A percentile compares a stretch with the other conserved stretches of the same genome.
phyloP scores from a whole-genome alignment of 1,140 invertebrate species.

The Medauroidea extradentata region DNA sequence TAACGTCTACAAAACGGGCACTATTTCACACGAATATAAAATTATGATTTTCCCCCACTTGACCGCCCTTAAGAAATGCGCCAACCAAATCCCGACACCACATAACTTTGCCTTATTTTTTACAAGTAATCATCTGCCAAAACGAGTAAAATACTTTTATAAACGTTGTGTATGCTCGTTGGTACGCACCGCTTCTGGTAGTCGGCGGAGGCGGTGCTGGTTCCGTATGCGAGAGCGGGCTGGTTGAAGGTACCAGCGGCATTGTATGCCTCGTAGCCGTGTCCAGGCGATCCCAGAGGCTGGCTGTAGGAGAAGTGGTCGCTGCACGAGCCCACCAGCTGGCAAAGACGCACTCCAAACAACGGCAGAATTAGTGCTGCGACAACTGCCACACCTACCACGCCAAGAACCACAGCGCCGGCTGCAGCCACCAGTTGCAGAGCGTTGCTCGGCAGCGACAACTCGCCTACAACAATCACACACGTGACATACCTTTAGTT shows the following conservation, averaged over 20 bases:
- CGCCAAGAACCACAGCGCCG: constrained; percentile 19
- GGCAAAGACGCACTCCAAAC: constrained; percentile 23
- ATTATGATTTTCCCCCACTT: no score
- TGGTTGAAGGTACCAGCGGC: constrained; percentile 15
- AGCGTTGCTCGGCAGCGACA: constrained; percentile 2
- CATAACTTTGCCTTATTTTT: no score
- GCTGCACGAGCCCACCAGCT: constrained; percentile 25
- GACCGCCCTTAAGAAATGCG: no score
- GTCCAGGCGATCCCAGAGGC: neutral
- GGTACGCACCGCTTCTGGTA: constrained; percentile 22
- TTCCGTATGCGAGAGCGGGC: neutral
- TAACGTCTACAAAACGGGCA: no score
- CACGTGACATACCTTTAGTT: no score
- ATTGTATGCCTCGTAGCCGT: constrained; percentile 11
- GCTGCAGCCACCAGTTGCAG: constrained; percentile 6
- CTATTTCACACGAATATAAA: no score
- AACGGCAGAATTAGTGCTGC: constrained; percentile 18
- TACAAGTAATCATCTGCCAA: no score
- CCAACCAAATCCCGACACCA: no score
- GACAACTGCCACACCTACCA: constrained; percentile 18
- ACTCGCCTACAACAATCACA: constrained; percentile 1
- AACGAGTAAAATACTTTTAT: no score
- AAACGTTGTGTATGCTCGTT: no score
- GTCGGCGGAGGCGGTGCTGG: neutral
- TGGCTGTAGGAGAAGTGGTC: neutral